These are phyloP conservation scores for Misgurnus mizolepis DNA, from an alignment of 2,113 vertebrate genomes.

Conservation along the genomic window DNA sequence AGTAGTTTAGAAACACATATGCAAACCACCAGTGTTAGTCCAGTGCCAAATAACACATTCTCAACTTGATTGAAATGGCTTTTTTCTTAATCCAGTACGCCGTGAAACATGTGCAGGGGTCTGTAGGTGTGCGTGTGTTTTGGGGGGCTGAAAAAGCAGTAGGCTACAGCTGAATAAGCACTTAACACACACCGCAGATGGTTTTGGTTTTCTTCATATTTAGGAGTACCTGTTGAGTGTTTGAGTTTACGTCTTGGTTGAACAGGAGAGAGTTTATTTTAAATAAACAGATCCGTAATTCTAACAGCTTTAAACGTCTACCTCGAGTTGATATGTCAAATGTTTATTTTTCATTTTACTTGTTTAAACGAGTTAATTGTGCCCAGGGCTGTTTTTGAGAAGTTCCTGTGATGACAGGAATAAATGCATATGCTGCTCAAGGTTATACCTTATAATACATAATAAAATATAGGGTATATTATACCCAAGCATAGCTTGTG, in stretches of 20 bases:
- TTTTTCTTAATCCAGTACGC: slow-evolving; percentile 22
- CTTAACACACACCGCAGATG: slow-evolving; percentile 19
- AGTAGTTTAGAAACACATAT: too few relatives aligned
- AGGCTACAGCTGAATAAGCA: slow-evolving; percentile 51
- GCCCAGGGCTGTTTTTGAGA: neutral
- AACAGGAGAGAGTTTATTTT: slow-evolving; percentile 11
- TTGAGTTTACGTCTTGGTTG: slow-evolving; percentile 14
- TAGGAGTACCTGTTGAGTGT: slow-evolving; percentile 32
- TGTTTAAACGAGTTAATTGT: neutral
- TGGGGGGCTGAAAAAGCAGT: slow-evolving; percentile 25
- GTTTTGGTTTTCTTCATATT: slow-evolving; percentile 35
- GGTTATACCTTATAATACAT: neutral
- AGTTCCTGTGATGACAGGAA: neutral
- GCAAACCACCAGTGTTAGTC: too few relatives aligned
- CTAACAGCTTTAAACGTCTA: slow-evolving; percentile 20
- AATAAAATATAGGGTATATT: too few relatives aligned
- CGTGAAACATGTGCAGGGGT: neutral
- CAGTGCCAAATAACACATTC: neutral
- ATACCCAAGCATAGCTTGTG: too few relatives aligned
- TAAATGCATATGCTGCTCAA: neutral
- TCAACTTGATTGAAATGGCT: slow-evolving; percentile 24
- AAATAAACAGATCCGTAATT: slow-evolving; percentile 25
- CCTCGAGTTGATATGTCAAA: slow-evolving; percentile 10
- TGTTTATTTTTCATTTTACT: slow-evolving; percentile 23
- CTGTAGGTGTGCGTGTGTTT: slow-evolving; percentile 10